Conservation (phyloP, 2,888 invertebrate genomes). For the Chaitophorus viminalis region DNA sequence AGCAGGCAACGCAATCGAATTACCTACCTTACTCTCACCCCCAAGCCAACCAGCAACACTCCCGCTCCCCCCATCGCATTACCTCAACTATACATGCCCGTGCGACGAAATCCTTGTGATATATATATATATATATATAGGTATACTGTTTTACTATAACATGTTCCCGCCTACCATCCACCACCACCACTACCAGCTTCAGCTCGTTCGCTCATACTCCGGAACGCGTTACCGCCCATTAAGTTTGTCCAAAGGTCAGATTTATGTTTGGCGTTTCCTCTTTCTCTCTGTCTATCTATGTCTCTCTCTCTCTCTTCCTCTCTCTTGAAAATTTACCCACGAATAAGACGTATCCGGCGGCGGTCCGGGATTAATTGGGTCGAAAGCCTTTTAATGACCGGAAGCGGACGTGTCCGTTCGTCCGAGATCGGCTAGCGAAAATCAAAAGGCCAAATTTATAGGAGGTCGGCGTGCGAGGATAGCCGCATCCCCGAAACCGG, state of each 20-base stretch:
- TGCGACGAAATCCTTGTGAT: conserved; percentile 14
- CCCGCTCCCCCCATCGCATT: fast-evolving
- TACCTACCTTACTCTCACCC: not conserved
- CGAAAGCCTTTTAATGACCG: conserved; percentile 58
- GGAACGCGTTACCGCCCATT: conserved; percentile 52
- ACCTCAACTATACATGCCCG: not conserved
- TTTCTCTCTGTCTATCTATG: too few species aligned
- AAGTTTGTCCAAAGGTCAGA: conserved; percentile 52
- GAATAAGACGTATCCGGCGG: conserved; percentile 31
- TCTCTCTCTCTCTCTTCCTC: not conserved
- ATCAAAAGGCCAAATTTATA: conserved; percentile 53
- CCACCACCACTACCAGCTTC: not conserved
- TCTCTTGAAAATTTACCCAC: conserved; percentile 12
- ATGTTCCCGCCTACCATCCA: not conserved
- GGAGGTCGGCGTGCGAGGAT: not conserved
- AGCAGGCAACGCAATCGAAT: not conserved
- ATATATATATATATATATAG: not conserved
- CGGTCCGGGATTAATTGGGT: conserved; percentile 48
- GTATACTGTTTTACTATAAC: too few species aligned
- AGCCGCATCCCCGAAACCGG: not conserved
- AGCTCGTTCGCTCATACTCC: conserved; percentile 20
- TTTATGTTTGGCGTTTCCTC: conserved; percentile 45
- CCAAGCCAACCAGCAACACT: not conserved
- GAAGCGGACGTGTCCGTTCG: conserved; percentile 46
- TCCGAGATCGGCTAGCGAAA: conserved; percentile 34